A percentile compares a stretch with the other conserved stretches of the same genome.
Conservation (phyloP, 2,888 invertebrate species). For the Cephalotes varians region DNA sequence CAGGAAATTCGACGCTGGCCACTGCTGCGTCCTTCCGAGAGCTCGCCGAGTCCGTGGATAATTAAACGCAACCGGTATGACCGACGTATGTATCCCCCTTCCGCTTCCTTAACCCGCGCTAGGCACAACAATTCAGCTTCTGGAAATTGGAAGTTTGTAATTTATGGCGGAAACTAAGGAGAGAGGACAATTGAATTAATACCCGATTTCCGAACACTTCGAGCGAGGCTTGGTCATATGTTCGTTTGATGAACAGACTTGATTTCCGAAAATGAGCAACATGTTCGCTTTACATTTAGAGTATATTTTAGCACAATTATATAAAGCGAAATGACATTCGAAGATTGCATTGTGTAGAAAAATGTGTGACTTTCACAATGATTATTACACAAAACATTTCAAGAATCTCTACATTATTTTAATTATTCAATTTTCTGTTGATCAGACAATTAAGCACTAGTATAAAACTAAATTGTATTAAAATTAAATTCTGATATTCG, state of each 20-base stretch:
- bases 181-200: constrained; percentile 73
- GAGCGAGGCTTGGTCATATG: not conserved
- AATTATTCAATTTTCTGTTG: constrained; percentile 52
- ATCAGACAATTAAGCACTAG: not conserved
- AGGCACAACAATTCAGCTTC: constrained; percentile 64
- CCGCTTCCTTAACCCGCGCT: constrained; percentile 31
- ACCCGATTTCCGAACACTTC: constrained; percentile 51
- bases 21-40: constrained; percentile 60
- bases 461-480: not conserved
- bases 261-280: constrained; percentile 18
- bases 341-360: not conserved
- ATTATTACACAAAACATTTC: constrained; percentile 55
- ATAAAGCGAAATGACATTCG: not conserved
- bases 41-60: constrained; percentile 70
- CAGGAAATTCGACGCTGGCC: constrained; percentile 71
- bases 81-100: constrained; percentile 64
- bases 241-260: not conserved
- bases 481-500: not conserved
- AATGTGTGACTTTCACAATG: not conserved
- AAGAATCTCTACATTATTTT: constrained; percentile 52
- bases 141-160: constrained; percentile 83
- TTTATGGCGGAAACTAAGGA: constrained; percentile 77
- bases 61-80: constrained; percentile 78
- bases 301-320: not conserved
- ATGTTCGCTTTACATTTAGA: not conserved